phyloP scores from a whole-genome alignment of 2,113 vertebrate genomes.

The Silurus asotus region DNA sequence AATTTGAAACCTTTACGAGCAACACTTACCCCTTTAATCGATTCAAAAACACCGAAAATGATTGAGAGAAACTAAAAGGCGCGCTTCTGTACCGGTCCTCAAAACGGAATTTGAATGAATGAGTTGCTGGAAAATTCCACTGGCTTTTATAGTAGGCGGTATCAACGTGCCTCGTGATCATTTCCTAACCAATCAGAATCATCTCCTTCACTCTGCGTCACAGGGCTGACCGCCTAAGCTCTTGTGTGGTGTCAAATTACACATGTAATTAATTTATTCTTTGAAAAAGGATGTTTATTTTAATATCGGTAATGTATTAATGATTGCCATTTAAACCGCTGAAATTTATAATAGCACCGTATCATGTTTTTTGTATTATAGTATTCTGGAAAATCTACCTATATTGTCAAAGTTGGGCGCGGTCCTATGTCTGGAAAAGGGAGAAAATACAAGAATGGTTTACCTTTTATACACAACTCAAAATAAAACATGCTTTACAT shows the following conservation, averaged over 20 bases:
- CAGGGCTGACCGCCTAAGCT: not conserved
- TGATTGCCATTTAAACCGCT: not conserved
- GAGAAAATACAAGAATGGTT: not conserved
- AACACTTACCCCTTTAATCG: not conserved
- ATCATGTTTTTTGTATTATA: not conserved
- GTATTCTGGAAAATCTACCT: not conserved
- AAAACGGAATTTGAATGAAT: not conserved
- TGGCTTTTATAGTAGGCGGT: conserved; percentile 28
- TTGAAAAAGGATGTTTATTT: not conserved
- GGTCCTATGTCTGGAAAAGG: not conserved
- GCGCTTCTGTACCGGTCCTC: not conserved
- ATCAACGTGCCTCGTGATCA: not conserved
- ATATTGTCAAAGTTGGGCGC: not conserved
- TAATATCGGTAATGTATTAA: not conserved
- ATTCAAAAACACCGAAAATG: not conserved
- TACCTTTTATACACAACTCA: not conserved
- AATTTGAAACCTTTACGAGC: too few relatives aligned
- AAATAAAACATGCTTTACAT: not conserved
- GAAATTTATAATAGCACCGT: not conserved
- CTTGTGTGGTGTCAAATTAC: conserved; percentile 29
- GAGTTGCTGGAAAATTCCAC: conserved; percentile 71
- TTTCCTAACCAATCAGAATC: conserved; percentile 14
- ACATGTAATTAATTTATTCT: not conserved
- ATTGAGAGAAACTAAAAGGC: not conserved
- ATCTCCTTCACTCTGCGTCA: not conserved